A percentile compares a stretch with the other conserved stretches of the same genome.
Evolutionary conservation across 1,140 invertebrate genomes (phyloP).

Genomic region (Leptonema lineaticorne): DNA sequence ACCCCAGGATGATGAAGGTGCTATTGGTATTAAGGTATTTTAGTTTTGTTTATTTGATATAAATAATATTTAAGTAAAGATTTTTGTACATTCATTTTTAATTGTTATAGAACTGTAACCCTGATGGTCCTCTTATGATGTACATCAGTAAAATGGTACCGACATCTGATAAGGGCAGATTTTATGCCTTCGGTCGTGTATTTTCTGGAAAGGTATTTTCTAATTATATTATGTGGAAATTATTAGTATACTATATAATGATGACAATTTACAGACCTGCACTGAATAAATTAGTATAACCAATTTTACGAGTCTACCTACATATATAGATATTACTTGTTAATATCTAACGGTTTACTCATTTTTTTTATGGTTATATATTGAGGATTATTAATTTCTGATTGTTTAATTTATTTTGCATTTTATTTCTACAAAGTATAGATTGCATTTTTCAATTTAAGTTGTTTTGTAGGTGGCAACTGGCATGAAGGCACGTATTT

Average conservation of each 20-base stretch:
- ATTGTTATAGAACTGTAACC: conserved; percentile 83
- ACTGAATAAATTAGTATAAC: conserved; percentile 25
- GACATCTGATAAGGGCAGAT: conserved; percentile 98
- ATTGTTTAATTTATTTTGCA: neutral
- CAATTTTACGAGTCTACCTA: conserved; percentile 36
- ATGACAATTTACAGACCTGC: conserved; percentile 32
- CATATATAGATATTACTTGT: conserved; percentile 21
- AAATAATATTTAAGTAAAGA: neutral
- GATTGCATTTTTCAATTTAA: neutral
- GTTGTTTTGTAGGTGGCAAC: conserved; percentile 63
- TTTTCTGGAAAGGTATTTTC: conserved; percentile 89
- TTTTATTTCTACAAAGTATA: neutral
- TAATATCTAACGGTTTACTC: conserved; percentile 37
- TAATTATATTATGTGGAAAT: neutral
- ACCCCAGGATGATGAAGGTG: conserved; percentile 95
- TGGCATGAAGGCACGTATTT: conserved; percentile 95
- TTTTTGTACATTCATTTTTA: conserved; percentile 25
- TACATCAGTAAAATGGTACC: conserved; percentile 99
- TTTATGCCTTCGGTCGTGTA: conserved; percentile 99
- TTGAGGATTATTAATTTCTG: conserved; percentile 19
- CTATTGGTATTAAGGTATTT: conserved; percentile 77
- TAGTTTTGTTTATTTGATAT: neutral
- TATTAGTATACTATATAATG: neutral
- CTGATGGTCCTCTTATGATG: conserved; percentile 98
- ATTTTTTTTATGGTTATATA: conserved; percentile 24